Evolutionary conservation across 2,888 invertebrate species (phyloP).

Genomic region (Encarsia formosa): DNA sequence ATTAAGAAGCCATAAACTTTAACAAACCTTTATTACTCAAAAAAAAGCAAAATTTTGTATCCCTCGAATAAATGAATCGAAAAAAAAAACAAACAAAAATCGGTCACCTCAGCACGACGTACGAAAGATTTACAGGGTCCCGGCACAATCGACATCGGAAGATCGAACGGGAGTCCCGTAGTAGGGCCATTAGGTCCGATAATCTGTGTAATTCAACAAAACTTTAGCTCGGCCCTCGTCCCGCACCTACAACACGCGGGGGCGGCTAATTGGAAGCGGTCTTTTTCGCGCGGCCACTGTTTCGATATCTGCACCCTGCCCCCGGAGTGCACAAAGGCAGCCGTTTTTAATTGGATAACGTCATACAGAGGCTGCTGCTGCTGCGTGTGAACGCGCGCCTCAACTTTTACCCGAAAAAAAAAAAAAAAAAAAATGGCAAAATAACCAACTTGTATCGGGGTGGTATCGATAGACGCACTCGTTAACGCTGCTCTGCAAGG

Average conservation of each 20-base stretch:
- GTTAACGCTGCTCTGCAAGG: constrained; percentile 33
- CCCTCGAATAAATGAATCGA: no score
- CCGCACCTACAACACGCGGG: not conserved
- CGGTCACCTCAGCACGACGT: no score
- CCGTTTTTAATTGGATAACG: constrained; percentile 50
- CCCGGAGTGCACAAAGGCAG: constrained; percentile 40
- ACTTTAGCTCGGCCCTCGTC: constrained; percentile 28
- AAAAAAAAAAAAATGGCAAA: constrained; percentile 21
- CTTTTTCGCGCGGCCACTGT: constrained; percentile 32
- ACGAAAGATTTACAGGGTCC: no score
- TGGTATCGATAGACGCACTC: constrained; percentile 40
- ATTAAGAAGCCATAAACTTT: no score
- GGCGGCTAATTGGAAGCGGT: constrained; percentile 39
- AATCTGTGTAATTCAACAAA: constrained; percentile 32
- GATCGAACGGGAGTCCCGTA: not conserved
- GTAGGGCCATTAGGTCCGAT: no score
- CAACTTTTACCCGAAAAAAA: constrained; percentile 36
- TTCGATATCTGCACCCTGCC: constrained; percentile 18
- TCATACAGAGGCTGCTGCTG: constrained; percentile 42
- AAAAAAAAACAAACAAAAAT: no score
- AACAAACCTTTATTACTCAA: no score
- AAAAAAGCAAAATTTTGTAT: no score
- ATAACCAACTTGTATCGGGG: constrained; percentile 35
- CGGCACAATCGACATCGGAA: no score
- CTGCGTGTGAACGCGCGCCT: constrained; percentile 41